Evolutionary conservation across 1,140 invertebrate species (phyloP).

Genomic region (Anoplolepis gracilipes): DNA sequence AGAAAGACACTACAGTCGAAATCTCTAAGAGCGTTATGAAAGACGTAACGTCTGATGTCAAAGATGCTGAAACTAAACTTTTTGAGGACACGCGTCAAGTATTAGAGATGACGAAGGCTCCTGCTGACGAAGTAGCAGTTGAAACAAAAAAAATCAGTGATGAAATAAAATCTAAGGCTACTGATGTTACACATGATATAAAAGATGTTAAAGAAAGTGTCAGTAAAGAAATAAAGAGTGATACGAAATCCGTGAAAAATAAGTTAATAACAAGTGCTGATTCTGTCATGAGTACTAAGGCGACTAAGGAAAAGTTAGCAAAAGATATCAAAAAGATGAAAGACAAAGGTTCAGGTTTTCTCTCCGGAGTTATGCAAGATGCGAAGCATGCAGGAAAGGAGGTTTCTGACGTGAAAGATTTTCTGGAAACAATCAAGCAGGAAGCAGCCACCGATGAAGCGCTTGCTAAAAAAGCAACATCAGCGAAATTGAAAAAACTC

Average conservation of each 20-base stretch:
- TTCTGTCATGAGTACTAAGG: conserved; percentile 3
- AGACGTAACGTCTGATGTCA: not conserved
- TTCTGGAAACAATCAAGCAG: conserved; percentile 75
- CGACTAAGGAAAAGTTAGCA: conserved; percentile 44
- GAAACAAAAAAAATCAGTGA: conserved; percentile 73
- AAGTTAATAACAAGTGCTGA: conserved; percentile 38
- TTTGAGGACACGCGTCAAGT: not conserved
- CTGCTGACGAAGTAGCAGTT: conserved; percentile 56
- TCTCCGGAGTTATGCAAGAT: conserved; percentile 70
- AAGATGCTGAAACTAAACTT: conserved; percentile 18
- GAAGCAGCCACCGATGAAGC: conserved; percentile 72
- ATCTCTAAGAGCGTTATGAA: not conserved
- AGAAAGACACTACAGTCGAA: not conserved
- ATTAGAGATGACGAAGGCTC: not conserved
- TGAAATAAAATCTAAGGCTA: conserved; percentile 34
- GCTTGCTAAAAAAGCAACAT: conserved; percentile 43
- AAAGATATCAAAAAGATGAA: conserved; percentile 67
- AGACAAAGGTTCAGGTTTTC: conserved; percentile 61
- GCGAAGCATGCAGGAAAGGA: conserved; percentile 78
- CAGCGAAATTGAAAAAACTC: conserved; percentile 4
- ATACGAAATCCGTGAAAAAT: conserved; percentile 31
- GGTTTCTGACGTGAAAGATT: conserved; percentile 79
- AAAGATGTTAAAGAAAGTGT: conserved; percentile 46
- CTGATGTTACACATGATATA: conserved; percentile 23
- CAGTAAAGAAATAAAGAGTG: conserved; percentile 57